Conservation (phyloP, 2,113 vertebrate genomes). For the Eonycteris spelaea region DNA sequence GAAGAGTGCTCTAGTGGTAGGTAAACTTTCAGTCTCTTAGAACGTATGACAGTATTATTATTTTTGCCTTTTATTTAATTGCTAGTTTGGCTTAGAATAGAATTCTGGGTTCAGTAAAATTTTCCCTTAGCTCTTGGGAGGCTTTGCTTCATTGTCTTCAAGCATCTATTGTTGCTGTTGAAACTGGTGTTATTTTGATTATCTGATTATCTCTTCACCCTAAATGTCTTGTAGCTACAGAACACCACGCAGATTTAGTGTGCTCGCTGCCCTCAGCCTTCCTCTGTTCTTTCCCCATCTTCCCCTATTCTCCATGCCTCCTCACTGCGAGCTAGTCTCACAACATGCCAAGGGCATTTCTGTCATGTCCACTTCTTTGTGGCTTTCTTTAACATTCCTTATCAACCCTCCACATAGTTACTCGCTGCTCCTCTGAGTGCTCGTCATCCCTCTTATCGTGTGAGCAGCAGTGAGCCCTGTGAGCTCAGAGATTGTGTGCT, state of each 20-base stretch:
- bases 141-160: neutral
- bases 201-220: neutral
- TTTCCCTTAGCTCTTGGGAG: neutral
- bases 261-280: neutral
- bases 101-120: neutral
- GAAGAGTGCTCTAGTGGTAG: neutral
- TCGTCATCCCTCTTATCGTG: neutral
- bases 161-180: too few relatives aligned
- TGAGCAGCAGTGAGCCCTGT: neutral
- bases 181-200: neutral
- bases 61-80: neutral
- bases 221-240: neutral
- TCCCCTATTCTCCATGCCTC: neutral
- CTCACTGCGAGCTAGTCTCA: neutral
- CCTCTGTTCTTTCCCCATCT: accelerated
- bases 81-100: neutral
- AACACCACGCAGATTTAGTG: accelerated
- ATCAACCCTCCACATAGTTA: neutral
- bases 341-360: neutral
- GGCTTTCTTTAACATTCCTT: neutral
- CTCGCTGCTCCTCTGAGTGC: too few relatives aligned
- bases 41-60: neutral
- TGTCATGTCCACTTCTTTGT: neutral
- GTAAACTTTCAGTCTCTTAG: neutral
- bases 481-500: too few relatives aligned